phyloP scores from a whole-genome alignment of 2,113 vertebrate species.

The Urocolius indicus region DNA sequence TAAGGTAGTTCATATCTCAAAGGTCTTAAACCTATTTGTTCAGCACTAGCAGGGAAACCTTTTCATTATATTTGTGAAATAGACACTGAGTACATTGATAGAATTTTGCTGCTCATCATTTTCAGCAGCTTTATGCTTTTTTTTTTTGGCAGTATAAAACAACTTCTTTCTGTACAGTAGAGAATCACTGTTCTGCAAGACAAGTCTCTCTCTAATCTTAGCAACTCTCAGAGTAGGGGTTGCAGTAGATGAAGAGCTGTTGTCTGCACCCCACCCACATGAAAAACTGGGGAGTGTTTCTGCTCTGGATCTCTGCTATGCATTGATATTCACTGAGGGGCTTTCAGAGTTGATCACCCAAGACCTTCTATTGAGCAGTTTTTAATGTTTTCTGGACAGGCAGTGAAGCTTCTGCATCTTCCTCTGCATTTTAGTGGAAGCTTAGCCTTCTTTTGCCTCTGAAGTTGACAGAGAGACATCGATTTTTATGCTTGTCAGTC shows the following conservation, averaged over 20 bases:
- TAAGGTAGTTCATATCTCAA: not conserved
- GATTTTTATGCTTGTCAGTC: not conserved
- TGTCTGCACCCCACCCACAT: not conserved
- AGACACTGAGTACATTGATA: not conserved
- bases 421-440: not conserved
- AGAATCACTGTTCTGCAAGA: not conserved
- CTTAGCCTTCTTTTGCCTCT: not conserved
- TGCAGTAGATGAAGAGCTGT: not conserved
- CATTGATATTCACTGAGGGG: not conserved
- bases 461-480: not conserved
- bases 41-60: not conserved
- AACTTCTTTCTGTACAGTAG: not conserved
- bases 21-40: not conserved
- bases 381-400: not conserved
- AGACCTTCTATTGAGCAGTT: not conserved
- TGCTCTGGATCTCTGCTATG: not conserved
- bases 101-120: not conserved
- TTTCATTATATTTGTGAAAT: not conserved
- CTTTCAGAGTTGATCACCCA: fast-evolving
- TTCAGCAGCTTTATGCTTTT: not conserved
- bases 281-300: not conserved
- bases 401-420: not conserved
- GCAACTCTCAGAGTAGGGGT: not conserved
- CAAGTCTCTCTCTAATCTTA: not conserved
- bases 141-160: not conserved